Percentiles rank a stretch among this genome's conserved stretches.
Evolutionary conservation across 2,797 vertebrate genomes (phyloP).

Genomic region (Coranthus polyacanthus): DNA sequence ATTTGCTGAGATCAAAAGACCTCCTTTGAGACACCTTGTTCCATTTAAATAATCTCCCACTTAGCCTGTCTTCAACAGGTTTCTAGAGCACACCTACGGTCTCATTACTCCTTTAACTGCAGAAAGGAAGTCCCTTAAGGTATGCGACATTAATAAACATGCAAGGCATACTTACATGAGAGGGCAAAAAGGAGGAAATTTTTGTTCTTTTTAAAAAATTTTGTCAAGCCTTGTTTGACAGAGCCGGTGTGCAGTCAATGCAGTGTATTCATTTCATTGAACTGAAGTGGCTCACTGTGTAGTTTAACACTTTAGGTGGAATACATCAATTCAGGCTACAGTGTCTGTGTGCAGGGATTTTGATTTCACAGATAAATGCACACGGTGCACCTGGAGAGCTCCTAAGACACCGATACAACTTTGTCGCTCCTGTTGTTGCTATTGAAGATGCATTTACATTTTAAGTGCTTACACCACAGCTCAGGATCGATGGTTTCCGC

Average conservation of each 20-base stretch:
- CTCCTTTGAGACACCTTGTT: slow-evolving; percentile 73
- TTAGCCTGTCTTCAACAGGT: slow-evolving; percentile 58
- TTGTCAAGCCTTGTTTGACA: neutral
- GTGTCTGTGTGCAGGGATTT: slow-evolving; percentile 31
- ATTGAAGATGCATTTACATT: slow-evolving; percentile 74
- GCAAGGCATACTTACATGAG: neutral
- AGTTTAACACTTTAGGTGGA: neutral
- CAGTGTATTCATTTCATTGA: slow-evolving; percentile 23
- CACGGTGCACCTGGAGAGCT: slow-evolving; percentile 30
- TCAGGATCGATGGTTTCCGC: slow-evolving; percentile 65
- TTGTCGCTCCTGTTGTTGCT: slow-evolving; percentile 40
- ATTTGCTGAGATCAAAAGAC: slow-evolving; percentile 75
- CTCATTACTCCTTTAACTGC: slow-evolving; percentile 29
- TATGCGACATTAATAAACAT: slow-evolving; percentile 4
- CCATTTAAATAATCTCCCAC: slow-evolving; percentile 72
- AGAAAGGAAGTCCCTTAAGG: slow-evolving; percentile 7
- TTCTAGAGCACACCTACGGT: slow-evolving; percentile 20
- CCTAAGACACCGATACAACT: slow-evolving; percentile 44
- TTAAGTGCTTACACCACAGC: slow-evolving; percentile 64
- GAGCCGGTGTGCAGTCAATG: neutral
- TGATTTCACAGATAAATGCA: slow-evolving; percentile 45
- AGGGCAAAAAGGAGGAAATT: neutral
- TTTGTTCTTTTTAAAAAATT: slow-evolving; percentile 2
- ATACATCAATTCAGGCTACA: slow-evolving; percentile 12
- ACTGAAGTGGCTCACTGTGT: slow-evolving; percentile 45